Evolutionary conservation across 2,888 invertebrate species (phyloP), one percentile per base, ranked within the genome.

Genomic region (Agrenia bidenticulata): DNA sequence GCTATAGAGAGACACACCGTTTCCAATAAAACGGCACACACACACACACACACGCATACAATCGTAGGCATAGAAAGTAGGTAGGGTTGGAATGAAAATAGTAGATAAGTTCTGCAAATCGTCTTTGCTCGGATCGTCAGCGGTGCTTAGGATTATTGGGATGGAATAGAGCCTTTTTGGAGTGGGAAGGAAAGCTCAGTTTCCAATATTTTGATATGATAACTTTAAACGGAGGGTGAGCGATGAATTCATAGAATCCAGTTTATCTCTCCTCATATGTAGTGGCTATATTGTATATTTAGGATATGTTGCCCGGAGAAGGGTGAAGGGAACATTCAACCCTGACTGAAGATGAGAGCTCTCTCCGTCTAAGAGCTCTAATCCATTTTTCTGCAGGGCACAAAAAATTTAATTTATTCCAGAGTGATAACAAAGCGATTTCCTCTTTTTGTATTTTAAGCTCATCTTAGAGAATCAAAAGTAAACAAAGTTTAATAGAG

Each of bases 351-450:
- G 27, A 21, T 23, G 26, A 54, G 27, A 24, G 54, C 32, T 32
- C 45, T 11, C n/a, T 19, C 45, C 19, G 5, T 45, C 45, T 15
- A 19, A 45, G 19, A 45, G 19, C 45, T 51, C 24, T 51, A 51
- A 51, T 67, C 64, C 64, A 61, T 70, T 70, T 73, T 69, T 76
- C 74, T 74, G 65, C 69, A 70, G 76, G 76, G 76, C 74, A 76
- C 71, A 64, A 74, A 72, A 76, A 76, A 76, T 71, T 74, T 76
- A 74, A 76, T 74, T 76, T 74, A 74, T 74, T 76, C 71, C 71
- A 69, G 69, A 74, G 74, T 73, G 76, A 76, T 74, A 74, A 76
- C 74, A 73, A 74, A 69, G 72, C 67, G 69, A 72, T 72, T 72
- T 72, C 67, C 69, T 69, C 66, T 61, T 67, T 64, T 50, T 45